Conservation (phyloP, 1,140 invertebrate species). For the Monochamus saltuarius region DNA sequence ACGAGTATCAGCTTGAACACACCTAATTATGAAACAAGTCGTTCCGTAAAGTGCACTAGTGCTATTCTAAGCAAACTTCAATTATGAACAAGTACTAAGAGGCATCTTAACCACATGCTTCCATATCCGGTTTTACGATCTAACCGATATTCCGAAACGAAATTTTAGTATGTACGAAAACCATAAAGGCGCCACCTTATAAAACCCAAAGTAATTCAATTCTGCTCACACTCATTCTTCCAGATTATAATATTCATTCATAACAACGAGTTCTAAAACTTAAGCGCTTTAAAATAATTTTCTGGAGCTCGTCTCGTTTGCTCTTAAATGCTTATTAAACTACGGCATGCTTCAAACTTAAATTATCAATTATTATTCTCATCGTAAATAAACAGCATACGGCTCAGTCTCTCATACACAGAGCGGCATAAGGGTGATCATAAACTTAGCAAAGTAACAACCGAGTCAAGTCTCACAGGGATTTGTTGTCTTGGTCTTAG, state of each 20-base stretch:
- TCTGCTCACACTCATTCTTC: conserved; percentile 17
- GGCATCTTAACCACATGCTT: too few relatives aligned
- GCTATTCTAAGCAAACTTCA: too few relatives aligned
- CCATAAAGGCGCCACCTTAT: neutral
- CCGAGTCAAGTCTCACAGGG: too few relatives aligned
- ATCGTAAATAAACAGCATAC: conserved; percentile 31
- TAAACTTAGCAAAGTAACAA: too few relatives aligned
- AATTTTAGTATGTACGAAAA: conserved; percentile 1
- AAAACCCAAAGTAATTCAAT: conserved; percentile 16
- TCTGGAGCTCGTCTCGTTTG: conserved; percentile 21
- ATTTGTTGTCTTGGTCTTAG: too few relatives aligned
- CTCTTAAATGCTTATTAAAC: conserved; percentile 30
- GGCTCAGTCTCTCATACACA: conserved; percentile 10
- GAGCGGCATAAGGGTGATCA: too few relatives aligned
- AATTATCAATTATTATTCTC: conserved; percentile 28
- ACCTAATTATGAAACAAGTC: too few relatives aligned
- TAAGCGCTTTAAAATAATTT: conserved; percentile 23
- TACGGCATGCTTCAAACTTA: conserved; percentile 30
- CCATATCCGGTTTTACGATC: too few relatives aligned
- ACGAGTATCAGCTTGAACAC: too few relatives aligned
- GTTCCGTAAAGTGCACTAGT: too few relatives aligned
- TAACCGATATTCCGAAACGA: too few relatives aligned
- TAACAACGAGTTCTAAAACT: conserved; percentile 19
- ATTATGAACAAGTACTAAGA: too few relatives aligned
- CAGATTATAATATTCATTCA: conserved; percentile 22